Percentiles rank a stretch among this genome's conserved stretches.
Evolutionary conservation across 2,797 vertebrate genomes (phyloP).

Genomic region (Alauda arvensis): DNA sequence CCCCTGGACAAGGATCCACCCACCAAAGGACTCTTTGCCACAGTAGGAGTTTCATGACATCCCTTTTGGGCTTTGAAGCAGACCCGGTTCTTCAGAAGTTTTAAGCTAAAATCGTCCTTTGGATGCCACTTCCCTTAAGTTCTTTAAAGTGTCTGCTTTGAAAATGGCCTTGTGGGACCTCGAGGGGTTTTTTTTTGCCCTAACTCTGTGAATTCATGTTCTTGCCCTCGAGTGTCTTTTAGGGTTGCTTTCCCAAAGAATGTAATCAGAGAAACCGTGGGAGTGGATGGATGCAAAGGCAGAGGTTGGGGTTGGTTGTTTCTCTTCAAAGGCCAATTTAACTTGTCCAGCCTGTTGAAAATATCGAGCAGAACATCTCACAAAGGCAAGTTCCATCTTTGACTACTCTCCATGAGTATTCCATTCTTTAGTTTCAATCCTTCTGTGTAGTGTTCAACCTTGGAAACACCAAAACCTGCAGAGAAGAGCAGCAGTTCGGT

Average conservation of each 20-base stretch:
- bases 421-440: not conserved
- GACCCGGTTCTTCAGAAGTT: constrained; percentile 9
- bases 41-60: constrained; percentile 63
- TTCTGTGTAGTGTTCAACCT: not conserved
- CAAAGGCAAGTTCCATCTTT: not conserved
- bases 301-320: not conserved
- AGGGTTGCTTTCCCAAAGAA: not conserved
- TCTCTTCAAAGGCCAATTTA: not conserved
- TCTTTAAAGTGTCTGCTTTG: constrained; percentile 8
- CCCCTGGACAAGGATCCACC: constrained; percentile 20
- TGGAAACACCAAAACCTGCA: not conserved
- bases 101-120: not conserved
- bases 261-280: not conserved
- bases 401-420: not conserved
- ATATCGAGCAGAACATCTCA: not conserved
- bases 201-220: not conserved
- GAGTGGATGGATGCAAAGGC: not conserved
- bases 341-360: not conserved
- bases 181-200: not conserved
- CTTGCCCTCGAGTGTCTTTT: not conserved
- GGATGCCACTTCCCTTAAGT: constrained; percentile 2
- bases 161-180: constrained; percentile 16
- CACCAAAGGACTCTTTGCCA: constrained; percentile 48
- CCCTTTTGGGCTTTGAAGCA: constrained; percentile 30
- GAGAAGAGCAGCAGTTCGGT: not conserved